Conservation (phyloP, 1,140 invertebrate species). For the Wasmannia auropunctata region DNA sequence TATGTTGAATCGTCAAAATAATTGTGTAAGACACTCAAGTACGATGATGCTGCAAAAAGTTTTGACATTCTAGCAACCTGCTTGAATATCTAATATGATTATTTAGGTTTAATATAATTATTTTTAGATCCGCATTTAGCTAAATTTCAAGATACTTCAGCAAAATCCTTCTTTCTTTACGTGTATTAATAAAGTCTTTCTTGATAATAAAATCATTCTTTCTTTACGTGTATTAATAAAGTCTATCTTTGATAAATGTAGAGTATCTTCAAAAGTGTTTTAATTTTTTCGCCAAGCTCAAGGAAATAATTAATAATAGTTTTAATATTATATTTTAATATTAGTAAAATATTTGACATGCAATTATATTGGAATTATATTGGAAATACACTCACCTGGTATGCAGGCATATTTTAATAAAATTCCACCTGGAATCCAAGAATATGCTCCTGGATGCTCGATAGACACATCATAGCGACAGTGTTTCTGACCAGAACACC, state of each 20-base stretch:
- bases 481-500: slow-evolving; percentile 82
- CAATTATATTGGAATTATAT: too few relatives aligned
- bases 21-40: too few relatives aligned
- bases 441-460: slow-evolving; percentile 77
- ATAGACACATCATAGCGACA: slow-evolving; percentile 79
- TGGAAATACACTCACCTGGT: slow-evolving; percentile 76
- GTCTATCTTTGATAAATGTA: neutral
- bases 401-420: slow-evolving; percentile 82
- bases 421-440: slow-evolving; percentile 81
- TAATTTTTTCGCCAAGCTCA: neutral
- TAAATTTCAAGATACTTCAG: too few relatives aligned
- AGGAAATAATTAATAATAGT: neutral
- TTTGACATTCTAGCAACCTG: too few relatives aligned
- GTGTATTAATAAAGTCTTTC: neutral
- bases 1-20: too few relatives aligned
- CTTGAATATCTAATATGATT: too few relatives aligned
- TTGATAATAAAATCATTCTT: neutral
- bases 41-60: too few relatives aligned
- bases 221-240: neutral
- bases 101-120: too few relatives aligned
- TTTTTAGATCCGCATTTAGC: too few relatives aligned
- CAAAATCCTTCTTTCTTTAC: too few relatives aligned
- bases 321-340: neutral
- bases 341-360: neutral
- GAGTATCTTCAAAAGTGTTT: neutral